Evolutionary conservation across 2,888 invertebrate species (phyloP), one percentile per base, ranked within the genome.

Genomic region (Pollenia amentaria): DNA sequence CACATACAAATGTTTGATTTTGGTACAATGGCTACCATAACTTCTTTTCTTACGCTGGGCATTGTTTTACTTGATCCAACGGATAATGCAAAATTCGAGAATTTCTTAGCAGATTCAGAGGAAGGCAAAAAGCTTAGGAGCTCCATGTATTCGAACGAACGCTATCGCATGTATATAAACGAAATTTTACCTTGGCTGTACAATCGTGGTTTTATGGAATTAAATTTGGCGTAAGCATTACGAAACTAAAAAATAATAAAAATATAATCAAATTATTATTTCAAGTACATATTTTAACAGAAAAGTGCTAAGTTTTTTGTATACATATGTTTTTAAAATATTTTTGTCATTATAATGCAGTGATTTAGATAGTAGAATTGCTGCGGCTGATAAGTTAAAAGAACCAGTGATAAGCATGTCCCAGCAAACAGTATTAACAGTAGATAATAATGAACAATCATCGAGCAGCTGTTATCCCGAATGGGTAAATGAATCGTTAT

Each of bases 171-270:
- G 3, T 88, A 91, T 44, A 89, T 92, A 8, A 89, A 90, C 14
- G 81, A 88, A 64, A 85, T 92, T 1, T 65, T 93, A 1, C 92
- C 92, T 10, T 93, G 92, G 91, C 62, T 93, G 72, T 89, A 93
- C 38, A 90, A 91, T 77, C 90, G 89, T 8, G 93, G 93, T 9
- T 84, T 90, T 0, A 82, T 92, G 73, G 91, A 91, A 7, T 2
- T 46, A 29, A 48, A 69, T 57, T 3, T 75, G n/a, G 48, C 16
- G 85, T 85, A 62, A 72, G 51, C 7, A 44, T 62, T 70, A 55
- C 6, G 10, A 7, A 55, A 72, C 18, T 18, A 57, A 29, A 29
- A 29, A 29, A 29, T 6, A 29, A 29, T 48, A n/a, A 11, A 29
- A 51, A 48, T n/a, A 12, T 65, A 67, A 10, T 14, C 4, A 44